phyloP scores from a whole-genome alignment of 2,797 vertebrate species.

The Xenentodon cancila region DNA sequence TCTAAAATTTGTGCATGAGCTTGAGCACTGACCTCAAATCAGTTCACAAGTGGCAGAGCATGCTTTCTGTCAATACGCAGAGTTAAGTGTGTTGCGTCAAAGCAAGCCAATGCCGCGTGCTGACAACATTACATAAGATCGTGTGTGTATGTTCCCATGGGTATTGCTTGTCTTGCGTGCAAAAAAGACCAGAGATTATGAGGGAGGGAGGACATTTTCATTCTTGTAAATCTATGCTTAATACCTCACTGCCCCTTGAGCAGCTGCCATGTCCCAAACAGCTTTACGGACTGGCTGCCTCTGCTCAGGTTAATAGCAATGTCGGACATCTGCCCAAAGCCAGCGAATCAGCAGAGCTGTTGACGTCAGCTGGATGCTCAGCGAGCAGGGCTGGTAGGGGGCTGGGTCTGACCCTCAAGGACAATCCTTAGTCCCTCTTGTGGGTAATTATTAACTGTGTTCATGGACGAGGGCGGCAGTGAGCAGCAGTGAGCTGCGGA shows the following conservation, averaged over 20 bases:
- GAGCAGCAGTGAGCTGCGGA: slow-evolving; percentile 18
- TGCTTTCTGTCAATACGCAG: slow-evolving; percentile 58
- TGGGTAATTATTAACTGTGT: slow-evolving; percentile 57
- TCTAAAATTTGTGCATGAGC: slow-evolving; percentile 61
- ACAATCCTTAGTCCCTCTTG: slow-evolving; percentile 65
- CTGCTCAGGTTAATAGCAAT: slow-evolving; percentile 71
- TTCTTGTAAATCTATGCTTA: slow-evolving; percentile 80
- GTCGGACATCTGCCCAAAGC: slow-evolving; percentile 67
- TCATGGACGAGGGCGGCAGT: slow-evolving; percentile 41
- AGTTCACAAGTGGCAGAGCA: slow-evolving; percentile 45
- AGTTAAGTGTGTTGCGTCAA: slow-evolving; percentile 23
- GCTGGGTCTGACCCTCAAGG: slow-evolving; percentile 62
- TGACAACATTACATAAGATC: slow-evolving; percentile 56
- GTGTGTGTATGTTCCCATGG: slow-evolving; percentile 35
- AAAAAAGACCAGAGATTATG: slow-evolving; percentile 72
- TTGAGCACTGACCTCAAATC: slow-evolving; percentile 3
- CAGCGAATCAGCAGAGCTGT: slow-evolving; percentile 35
- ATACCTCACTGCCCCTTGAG: slow-evolving; percentile 78
- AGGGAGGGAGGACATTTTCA: slow-evolving; percentile 68
- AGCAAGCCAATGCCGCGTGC: slow-evolving; percentile 35
- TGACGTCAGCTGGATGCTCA: slow-evolving; percentile 38
- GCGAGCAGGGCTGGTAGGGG: slow-evolving; percentile 35
- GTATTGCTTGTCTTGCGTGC: slow-evolving; percentile 59
- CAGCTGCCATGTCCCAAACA: slow-evolving; percentile 75
- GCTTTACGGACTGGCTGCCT: slow-evolving; percentile 66